Conservation (phyloP, 2,113 vertebrate species). For the rat (Rattus norvegicus) region GRCr8 NC_086037.1:2643001-2643500, state of each 20-base stretch:
- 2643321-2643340: background rate
- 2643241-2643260: background rate
- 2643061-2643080: background rate
- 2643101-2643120: background rate
- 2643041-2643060: background rate
- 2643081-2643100: background rate
- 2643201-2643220: background rate
- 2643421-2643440: background rate
- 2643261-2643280: background rate
- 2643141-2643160: background rate
- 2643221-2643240: background rate
- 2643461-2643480: background rate
- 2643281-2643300: too few species aligned
- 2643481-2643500: background rate
- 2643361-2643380: background rate
- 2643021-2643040: background rate
- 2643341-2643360: background rate
- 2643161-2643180: too few species aligned
- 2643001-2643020: background rate
- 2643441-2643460: background rate
- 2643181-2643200: background rate
- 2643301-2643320: too few species aligned
- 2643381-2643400: background rate
- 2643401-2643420: background rate
- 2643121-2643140: background rate